A percentile compares a stretch with the other conserved stretches of the same genome.
Conservation (phyloP, 2,113 vertebrate genomes). For the Grammomys surdaster region DNA sequence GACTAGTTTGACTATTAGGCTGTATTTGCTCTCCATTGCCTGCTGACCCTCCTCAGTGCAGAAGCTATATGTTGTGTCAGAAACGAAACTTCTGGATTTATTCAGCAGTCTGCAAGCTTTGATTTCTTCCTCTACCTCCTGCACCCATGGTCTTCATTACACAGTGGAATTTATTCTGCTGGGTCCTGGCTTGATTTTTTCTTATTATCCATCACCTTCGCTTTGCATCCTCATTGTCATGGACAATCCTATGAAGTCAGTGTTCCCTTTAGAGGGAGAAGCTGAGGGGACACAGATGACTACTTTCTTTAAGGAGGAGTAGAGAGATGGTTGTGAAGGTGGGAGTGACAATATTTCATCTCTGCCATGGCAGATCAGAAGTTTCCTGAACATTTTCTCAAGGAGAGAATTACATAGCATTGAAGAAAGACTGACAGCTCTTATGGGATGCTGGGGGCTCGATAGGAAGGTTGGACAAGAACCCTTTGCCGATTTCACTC, state of each 20-base stretch:
- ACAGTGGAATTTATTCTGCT: background rate
- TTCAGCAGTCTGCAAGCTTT: background rate
- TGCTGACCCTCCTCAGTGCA: background rate
- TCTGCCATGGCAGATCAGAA: background rate
- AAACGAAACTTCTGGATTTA: background rate
- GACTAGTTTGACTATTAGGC: background rate
- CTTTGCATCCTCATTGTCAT: too few relatives aligned
- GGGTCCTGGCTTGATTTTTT: background rate
- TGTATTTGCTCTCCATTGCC: background rate
- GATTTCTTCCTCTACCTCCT: background rate
- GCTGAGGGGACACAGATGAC: background rate
- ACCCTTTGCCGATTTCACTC: background rate
- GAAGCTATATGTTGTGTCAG: background rate
- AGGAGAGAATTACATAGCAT: background rate
- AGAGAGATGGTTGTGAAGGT: background rate
- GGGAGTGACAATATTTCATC: background rate
- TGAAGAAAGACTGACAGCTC: background rate
- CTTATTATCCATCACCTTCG: background rate
- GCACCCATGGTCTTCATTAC: background rate
- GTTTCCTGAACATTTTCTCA: background rate
- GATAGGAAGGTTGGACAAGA: background rate
- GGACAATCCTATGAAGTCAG: background rate
- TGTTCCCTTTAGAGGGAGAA: background rate
- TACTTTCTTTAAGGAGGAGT: background rate
- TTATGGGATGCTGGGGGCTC: background rate